Percentiles rank a stretch among this genome's conserved stretches.
These are phyloP conservation scores for Sebastes schlegelii DNA, from an alignment of 2,113 vertebrate species.

Conservation along the genomic window DNA sequence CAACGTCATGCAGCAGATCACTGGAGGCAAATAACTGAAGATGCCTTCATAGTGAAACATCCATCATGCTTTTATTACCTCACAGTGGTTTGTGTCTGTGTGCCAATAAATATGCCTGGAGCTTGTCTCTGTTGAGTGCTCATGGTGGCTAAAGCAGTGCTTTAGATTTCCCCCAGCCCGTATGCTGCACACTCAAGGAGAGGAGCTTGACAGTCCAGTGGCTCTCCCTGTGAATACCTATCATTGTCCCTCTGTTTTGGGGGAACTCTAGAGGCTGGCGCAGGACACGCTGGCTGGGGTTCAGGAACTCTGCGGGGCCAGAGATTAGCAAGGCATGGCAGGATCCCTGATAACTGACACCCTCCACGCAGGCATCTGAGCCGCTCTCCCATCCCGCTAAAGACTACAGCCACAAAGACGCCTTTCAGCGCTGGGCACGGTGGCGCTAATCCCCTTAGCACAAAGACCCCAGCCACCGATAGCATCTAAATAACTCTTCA, in stretches of 20 bases:
- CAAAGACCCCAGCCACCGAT: constrained; percentile 77
- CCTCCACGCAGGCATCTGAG: constrained; percentile 77
- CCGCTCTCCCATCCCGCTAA: constrained; percentile 75
- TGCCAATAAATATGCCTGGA: constrained; percentile 22
- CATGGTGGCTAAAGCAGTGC: constrained; percentile 28
- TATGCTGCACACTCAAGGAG: constrained; percentile 67
- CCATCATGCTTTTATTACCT: constrained; percentile 23
- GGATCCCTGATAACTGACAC: constrained; percentile 85
- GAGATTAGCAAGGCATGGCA: constrained; percentile 83
- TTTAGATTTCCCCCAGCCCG: constrained; percentile 41
- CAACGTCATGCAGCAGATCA: background rate
- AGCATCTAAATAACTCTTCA: constrained; percentile 83
- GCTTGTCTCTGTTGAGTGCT: constrained; percentile 39
- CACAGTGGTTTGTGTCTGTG: constrained; percentile 15
- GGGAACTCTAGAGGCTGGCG: constrained; percentile 76
- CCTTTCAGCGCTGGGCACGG: constrained; percentile 75
- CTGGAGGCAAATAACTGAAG: constrained; percentile 9
- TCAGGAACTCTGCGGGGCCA: constrained; percentile 81
- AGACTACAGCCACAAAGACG: constrained; percentile 78
- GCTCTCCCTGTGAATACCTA: constrained; percentile 78
- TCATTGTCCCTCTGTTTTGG: constrained; percentile 75
- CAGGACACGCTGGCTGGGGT: constrained; percentile 74
- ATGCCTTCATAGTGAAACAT: constrained; percentile 16
- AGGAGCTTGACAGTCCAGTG: constrained; percentile 68
- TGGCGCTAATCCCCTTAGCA: constrained; percentile 80